A percentile compares a stretch with the other conserved stretches of the same genome.
These are phyloP conservation scores for Bombyx mori DNA, from an alignment of 1,140 invertebrate genomes.

Conservation along the genomic window ASM3026992v2 NC_085113.1:12580001-12580500, in stretches of 20 bases:
- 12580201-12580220: slow-evolving; percentile 42
- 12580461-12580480: slow-evolving; percentile 75
- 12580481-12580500: slow-evolving; percentile 66
- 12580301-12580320: slow-evolving; percentile 77
- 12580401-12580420: slow-evolving; percentile 77
- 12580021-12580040: slow-evolving; percentile 44
- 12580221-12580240: slow-evolving; percentile 58
- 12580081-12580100: slow-evolving; percentile 52
- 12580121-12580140: slow-evolving; percentile 63
- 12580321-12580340: slow-evolving; percentile 66
- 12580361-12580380: slow-evolving; percentile 70
- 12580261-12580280: slow-evolving; percentile 73
- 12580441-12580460: slow-evolving; percentile 82
- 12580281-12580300: slow-evolving; percentile 76
- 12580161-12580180: slow-evolving; percentile 51
- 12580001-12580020: slow-evolving; percentile 47
- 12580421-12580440: slow-evolving; percentile 77
- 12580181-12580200: slow-evolving; percentile 53
- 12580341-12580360: slow-evolving; percentile 54
- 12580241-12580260: slow-evolving; percentile 67
- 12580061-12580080: slow-evolving; percentile 57
- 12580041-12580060: slow-evolving; percentile 59
- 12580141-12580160: slow-evolving; percentile 42
- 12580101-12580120: slow-evolving; percentile 54
- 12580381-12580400: slow-evolving; percentile 76